Evolutionary conservation across 2,113 vertebrate species (phyloP).

Genomic region (Tragelaphus buxtoni): DNA sequence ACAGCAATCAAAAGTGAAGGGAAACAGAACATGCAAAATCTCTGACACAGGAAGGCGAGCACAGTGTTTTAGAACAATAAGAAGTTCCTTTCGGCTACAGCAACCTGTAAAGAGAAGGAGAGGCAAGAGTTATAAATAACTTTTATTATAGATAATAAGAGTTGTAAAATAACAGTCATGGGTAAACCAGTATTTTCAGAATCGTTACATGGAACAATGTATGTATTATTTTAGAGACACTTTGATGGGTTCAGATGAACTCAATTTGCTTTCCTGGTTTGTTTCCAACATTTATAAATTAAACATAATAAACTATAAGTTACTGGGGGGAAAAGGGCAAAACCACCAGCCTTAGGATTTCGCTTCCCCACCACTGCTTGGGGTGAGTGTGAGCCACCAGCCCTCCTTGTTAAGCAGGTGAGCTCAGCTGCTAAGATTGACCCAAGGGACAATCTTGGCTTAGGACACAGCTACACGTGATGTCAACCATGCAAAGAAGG

Average conservation of each 20-base stretch:
- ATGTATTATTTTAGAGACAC: slow-evolving; percentile 63
- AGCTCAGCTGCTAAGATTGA: background rate
- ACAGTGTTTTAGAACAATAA: background rate
- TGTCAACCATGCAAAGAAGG: background rate
- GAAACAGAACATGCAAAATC: background rate
- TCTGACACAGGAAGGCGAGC: background rate
- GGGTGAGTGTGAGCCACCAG: accelerated
- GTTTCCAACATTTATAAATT: slow-evolving; percentile 68
- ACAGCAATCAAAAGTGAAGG: background rate
- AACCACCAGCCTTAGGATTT: background rate
- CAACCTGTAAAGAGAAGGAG: background rate
- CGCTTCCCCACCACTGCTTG: background rate
- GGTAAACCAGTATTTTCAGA: slow-evolving; percentile 29
- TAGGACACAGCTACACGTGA: background rate
- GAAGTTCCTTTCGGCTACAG: too few relatives aligned
- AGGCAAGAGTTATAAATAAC: background rate
- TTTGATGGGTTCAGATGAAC: slow-evolving; percentile 64
- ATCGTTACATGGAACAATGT: background rate
- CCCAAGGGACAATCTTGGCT: background rate
- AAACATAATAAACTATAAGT: slow-evolving; percentile 62
- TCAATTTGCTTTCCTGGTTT: slow-evolving; percentile 62
- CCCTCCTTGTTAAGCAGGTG: accelerated
- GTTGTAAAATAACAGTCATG: slow-evolving; percentile 42
- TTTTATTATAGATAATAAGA: background rate
- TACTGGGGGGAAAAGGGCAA: background rate